Base-by-base conservation (phyloP, 2,113 vertebrate species). In the Lontra canadensis region DNA sequence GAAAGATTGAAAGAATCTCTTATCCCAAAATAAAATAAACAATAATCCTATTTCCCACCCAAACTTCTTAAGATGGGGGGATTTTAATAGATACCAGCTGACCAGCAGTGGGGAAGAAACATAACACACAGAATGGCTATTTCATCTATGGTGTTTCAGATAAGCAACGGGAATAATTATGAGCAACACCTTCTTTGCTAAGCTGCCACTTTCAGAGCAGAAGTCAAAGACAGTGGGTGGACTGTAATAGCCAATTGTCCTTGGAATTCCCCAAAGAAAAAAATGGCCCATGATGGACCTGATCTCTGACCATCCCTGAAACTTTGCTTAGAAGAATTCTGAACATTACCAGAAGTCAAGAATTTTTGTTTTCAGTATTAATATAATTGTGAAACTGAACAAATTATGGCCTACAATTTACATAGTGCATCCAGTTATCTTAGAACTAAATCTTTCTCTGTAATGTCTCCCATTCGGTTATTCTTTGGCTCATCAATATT, bases 1-100 rank as follows among this genome's bases (percentile, higher is more conserved):
- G 23, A 67, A 20, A 52, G 29, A 74, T 2, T 57, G 23, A 61
- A 42, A 93, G 21, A 49, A 42, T 86, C 20, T 44, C 57, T 69
- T 86, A 23, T 39, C 39, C 25, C 61, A 88, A 97, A 78, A 85
- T 55, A 78, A 94, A 97, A 90, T 36, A 76, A 74, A 25, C n/a
- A 61, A 47, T 63, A 76, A 14, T 71, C 11, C 65, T 92, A 63
- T 74, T 93, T 49, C 1, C 4, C 29, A 26, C 21, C 11, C 26
- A 89, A 79, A 87, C 6, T 44, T 47, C 89, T 73, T 67, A 49
- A 78, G 71, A 21, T 88, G 15, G 31, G 39, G 4, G 10, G 14
- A 42, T 65, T 86, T 71, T 47, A 71, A 34, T 26, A 39, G 21
- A 34, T 34, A 59, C 31, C 25, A 81, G 39, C 20, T 55, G 25